phyloP scores from a whole-genome alignment of 2,797 vertebrate genomes.

The Oceanodroma leucorhoa region DNA sequence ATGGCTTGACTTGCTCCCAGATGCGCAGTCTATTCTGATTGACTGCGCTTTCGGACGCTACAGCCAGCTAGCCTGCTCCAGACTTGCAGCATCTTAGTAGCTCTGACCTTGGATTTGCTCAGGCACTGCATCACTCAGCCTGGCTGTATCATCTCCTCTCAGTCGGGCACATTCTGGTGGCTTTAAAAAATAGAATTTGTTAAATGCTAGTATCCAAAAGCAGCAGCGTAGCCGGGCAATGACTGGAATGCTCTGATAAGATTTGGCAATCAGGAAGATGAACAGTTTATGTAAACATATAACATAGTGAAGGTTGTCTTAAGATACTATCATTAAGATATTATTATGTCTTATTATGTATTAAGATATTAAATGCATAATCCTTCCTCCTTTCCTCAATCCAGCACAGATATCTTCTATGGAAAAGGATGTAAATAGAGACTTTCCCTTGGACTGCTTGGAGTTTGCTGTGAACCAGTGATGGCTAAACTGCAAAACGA shows the following conservation, averaged over 20 bases:
- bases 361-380: not conserved
- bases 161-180: not conserved
- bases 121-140: not conserved
- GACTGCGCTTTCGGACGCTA: not conserved
- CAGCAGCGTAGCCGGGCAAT: not conserved
- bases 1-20: not conserved
- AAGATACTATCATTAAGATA: not conserved
- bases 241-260: not conserved
- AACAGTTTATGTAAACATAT: not conserved
- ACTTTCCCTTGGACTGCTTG: not conserved
- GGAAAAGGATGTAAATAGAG: not conserved
- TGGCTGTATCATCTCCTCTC: not conserved
- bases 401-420: not conserved
- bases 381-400: not conserved
- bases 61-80: not conserved
- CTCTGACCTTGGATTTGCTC: not conserved
- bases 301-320: not conserved
- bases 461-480: not conserved
- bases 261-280: not conserved
- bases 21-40: not conserved
- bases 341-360: not conserved
- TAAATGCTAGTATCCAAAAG: not conserved
- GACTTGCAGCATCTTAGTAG: not conserved
- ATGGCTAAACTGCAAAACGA: not conserved
- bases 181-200: not conserved